Conservation (phyloP, 1,140 invertebrate species). For the Pseudomyrmex sp. region DNA sequence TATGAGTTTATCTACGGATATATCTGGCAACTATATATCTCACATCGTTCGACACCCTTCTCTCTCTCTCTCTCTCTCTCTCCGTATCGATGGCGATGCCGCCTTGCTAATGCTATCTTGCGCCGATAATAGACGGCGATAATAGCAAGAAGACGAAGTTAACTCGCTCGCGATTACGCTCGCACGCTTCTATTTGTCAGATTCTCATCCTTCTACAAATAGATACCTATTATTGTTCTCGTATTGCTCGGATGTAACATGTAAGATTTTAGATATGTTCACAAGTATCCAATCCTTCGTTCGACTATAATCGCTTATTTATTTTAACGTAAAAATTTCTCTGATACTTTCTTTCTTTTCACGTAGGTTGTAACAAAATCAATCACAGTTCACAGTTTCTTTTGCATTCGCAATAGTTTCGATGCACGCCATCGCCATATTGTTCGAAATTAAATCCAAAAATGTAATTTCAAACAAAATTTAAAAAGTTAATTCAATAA, state of each 20-base stretch:
- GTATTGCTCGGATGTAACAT: neutral
- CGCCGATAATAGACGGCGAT: constrained; percentile 33
- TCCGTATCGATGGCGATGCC: constrained; percentile 18
- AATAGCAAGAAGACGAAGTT: constrained; percentile 36
- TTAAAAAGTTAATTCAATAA: neutral
- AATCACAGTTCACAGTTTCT: no score
- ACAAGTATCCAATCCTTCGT: neutral
- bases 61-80: constrained; percentile 16
- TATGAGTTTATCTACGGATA: constrained; percentile 43
- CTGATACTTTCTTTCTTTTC: neutral
- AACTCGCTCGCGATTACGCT: constrained; percentile 23
- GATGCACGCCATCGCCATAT: no score
- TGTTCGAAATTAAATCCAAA: no score
- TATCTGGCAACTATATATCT: constrained; percentile 10
- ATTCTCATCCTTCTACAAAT: neutral
- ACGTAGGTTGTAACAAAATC: no score
- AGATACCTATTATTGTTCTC: neutral
- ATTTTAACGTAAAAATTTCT: neutral
- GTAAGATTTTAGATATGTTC: neutral
- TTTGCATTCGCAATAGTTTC: no score
- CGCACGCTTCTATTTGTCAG: constrained; percentile 27
- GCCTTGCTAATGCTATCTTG: constrained; percentile 43
- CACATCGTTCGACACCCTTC: neutral
- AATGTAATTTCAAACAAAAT: constrained; percentile 2
- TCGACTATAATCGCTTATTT: neutral